Conservation (phyloP, 2,113 vertebrate genomes). For the Chelonoidis abingdonii region DNA sequence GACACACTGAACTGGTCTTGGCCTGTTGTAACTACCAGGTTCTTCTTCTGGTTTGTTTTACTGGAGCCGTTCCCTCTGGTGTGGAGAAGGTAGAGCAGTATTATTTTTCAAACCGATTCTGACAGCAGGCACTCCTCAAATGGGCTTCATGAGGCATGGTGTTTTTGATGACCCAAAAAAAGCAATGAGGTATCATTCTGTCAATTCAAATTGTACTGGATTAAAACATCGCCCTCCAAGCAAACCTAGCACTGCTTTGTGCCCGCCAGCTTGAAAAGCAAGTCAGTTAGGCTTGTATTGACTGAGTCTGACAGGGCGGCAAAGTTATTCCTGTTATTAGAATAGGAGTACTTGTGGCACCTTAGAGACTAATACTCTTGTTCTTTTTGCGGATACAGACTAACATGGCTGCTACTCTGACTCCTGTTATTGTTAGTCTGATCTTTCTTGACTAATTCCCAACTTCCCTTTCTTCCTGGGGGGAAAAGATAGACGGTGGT, state of each 20-base stretch:
- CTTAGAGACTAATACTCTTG: too few relatives aligned
- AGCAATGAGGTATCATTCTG: neutral
- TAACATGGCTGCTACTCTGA: neutral
- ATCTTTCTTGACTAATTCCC: conserved; percentile 11
- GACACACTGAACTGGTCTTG: neutral
- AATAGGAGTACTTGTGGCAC: too few relatives aligned
- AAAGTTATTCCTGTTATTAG: neutral
- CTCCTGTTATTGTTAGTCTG: conserved; percentile 13
- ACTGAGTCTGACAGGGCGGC: neutral
- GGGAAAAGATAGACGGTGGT: neutral
- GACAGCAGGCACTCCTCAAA: neutral
- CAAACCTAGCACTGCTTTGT: neutral
- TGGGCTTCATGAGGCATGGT: neutral
- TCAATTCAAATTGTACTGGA: neutral
- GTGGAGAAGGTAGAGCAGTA: neutral
- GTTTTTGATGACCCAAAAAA: conserved; percentile 19
- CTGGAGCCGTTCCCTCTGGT: neutral
- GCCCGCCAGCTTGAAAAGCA: neutral
- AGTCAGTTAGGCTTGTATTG: neutral
- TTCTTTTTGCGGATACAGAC: too few relatives aligned
- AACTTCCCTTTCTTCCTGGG: conserved; percentile 30
- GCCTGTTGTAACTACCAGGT: neutral
- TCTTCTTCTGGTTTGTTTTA: neutral
- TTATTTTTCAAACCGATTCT: neutral
- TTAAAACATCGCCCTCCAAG: neutral